Base-by-base conservation (phyloP, 2,797 vertebrate species). In the Catostomus latipinnis region DNA sequence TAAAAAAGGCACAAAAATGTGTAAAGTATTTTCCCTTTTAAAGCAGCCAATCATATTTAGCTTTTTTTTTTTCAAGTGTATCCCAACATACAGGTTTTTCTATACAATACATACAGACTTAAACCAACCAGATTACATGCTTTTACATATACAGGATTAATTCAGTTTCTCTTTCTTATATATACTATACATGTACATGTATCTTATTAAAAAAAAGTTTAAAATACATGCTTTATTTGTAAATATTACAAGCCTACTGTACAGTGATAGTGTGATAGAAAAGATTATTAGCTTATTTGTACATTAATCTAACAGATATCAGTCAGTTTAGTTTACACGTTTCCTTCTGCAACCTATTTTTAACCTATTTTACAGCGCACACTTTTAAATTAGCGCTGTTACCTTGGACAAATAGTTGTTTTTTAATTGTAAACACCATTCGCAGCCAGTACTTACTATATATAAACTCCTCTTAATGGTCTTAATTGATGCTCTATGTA, bases 1-100 rank as follows among this genome's bases (percentile, higher is more conserved):
- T 95, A 95, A 92, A 97, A 96, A 98, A 98, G 96, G 97, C 97
- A 98, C 97, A 96, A 93, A 93, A 93, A 96, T 95, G 95, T 96
- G 95, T 95, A 94, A 95, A 95, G 94, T 93, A 86, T 89, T 92
- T 88, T 86, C 90, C 87, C 82, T 92, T 94, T 91, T 92, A 91
- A 88, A 93, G 93, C 89, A 93, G 93, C 88, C 93, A 95, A 93
- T 94, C 92, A 90, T 89, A 90, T 89, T 76, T 68, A 46, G 63
- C 88, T 88, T 92, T 92, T 91, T 93, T 90, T 93, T 94, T 95
- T 96, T 96, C 96, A 96, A 97, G 95, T 96, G 91, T 95, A 94
- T 96, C 92, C 95, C 94, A 93, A 95, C 87, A 83, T 95, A 94
- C 93, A 95, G 92, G 93, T 94, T 92, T 18, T 91, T 91, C 94